Conservation (phyloP, 2,113 vertebrate genomes). For the Gymnarchus niloticus region DNA sequence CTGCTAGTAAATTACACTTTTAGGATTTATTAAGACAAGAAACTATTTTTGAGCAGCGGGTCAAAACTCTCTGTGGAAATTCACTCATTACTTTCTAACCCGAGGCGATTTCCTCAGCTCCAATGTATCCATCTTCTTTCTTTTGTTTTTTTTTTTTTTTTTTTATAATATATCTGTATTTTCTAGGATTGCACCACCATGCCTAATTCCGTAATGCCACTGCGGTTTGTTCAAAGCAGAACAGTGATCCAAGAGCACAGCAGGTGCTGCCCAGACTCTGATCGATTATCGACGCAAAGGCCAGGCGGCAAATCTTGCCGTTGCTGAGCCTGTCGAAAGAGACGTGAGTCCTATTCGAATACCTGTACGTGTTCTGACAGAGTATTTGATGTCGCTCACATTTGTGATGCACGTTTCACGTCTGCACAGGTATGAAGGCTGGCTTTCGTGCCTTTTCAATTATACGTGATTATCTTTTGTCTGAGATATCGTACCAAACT, state of each 20-base stretch:
- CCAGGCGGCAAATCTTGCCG: slow-evolving; percentile 76
- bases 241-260: slow-evolving; percentile 86
- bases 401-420: slow-evolving; percentile 34
- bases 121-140: slow-evolving; percentile 77
- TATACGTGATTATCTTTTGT: slow-evolving; percentile 32
- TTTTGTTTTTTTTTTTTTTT: slow-evolving; percentile 73
- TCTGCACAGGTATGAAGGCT: slow-evolving; percentile 50
- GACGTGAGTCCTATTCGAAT: slow-evolving; percentile 71
- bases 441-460: slow-evolving; percentile 52
- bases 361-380: slow-evolving; percentile 74
- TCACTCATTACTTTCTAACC: slow-evolving; percentile 99
- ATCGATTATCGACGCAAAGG: slow-evolving; percentile 91
- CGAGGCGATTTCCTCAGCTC: slow-evolving; percentile 74
- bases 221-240: slow-evolving; percentile 85
- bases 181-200: slow-evolving; percentile 70
- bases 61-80: slow-evolving; percentile 87
- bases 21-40: slow-evolving; percentile 99
- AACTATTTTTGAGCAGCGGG: slow-evolving; percentile 91
- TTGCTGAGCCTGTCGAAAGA: slow-evolving; percentile 75
- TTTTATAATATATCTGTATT: slow-evolving; percentile 75
- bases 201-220: slow-evolving; percentile 80
- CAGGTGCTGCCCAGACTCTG: slow-evolving; percentile 87
- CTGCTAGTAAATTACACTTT: slow-evolving; percentile 96
- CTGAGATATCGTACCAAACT: slow-evolving; percentile 33
- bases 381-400: slow-evolving; percentile 45